A percentile compares a stretch with the other conserved stretches of the same genome.
phyloP scores from a whole-genome alignment of 1,140 invertebrate species.

The Drosophila nikananu region DNA sequence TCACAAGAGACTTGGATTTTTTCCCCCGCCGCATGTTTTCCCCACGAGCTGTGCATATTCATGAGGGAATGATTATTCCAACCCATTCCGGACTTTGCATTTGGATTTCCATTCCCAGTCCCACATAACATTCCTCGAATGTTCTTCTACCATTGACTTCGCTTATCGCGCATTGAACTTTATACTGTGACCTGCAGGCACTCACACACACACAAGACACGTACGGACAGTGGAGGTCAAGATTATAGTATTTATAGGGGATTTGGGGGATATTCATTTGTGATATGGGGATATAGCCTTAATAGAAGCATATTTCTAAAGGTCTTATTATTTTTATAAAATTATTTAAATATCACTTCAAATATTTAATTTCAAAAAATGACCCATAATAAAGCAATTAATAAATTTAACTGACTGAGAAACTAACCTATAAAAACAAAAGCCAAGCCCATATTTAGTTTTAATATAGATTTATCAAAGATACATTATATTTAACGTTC shows the following conservation, averaged over 20 bases:
- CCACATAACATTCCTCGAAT: conserved; percentile 36
- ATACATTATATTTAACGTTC: background rate
- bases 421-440: background rate
- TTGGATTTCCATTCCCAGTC: conserved; percentile 7
- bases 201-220: conserved; percentile 15
- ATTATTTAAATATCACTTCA: too few relatives aligned
- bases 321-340: too few relatives aligned
- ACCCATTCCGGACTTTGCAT: conserved; percentile 17
- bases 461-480: background rate
- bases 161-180: conserved; percentile 68
- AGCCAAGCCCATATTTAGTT: background rate
- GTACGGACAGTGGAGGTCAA: conserved; percentile 12
- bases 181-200: conserved; percentile 51
- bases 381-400: too few relatives aligned
- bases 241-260: background rate
- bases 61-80: conserved; percentile 49
- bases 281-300: background rate
- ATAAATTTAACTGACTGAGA: too few relatives aligned
- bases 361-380: too few relatives aligned
- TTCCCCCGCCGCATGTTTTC: too few relatives aligned
- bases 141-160: conserved; percentile 51
- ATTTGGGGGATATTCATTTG: background rate
- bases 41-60: conserved; percentile 26
- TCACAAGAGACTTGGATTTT: conserved; percentile 12
- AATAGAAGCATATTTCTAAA: too few relatives aligned